phyloP scores from a whole-genome alignment of 2,113 vertebrate species.

The Neolamprologus tretocephalus region DNA sequence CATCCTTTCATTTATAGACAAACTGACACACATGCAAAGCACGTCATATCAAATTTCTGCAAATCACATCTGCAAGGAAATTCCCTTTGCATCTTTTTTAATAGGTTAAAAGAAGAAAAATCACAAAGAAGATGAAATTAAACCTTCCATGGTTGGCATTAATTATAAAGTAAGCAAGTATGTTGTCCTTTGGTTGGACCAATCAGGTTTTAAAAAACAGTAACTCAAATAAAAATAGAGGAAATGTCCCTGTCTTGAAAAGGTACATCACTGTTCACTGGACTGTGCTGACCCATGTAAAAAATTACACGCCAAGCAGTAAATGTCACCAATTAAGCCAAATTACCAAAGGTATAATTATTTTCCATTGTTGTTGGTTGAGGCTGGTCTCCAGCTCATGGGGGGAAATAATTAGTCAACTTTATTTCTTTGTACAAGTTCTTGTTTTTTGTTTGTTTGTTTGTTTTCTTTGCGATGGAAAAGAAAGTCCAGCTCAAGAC shows the following conservation, averaged over 20 bases:
- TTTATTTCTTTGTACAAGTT: background rate
- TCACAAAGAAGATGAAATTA: background rate
- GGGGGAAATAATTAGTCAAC: background rate
- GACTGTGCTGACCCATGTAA: background rate
- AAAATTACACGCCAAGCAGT: background rate
- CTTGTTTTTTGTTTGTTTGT: background rate
- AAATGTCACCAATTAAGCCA: background rate
- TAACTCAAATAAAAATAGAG: background rate
- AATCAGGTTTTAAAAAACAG: background rate
- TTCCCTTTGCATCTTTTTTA: background rate
- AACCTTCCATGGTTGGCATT: background rate
- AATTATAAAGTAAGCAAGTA: background rate
- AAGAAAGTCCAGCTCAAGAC: background rate
- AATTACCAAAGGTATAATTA: background rate
- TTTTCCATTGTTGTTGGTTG: background rate
- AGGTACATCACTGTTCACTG: background rate
- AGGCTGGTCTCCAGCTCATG: background rate
- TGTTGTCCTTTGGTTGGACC: background rate
- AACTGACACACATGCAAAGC: background rate
- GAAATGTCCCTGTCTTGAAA: background rate
- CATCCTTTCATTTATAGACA: background rate
- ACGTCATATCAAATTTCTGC: no score
- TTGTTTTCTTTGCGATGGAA: fast-evolving
- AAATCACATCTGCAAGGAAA: background rate
- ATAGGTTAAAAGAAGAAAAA: background rate